Evolutionary conservation across 2,888 invertebrate species (phyloP).

Genomic region (Eupsilia transversa): DNA sequence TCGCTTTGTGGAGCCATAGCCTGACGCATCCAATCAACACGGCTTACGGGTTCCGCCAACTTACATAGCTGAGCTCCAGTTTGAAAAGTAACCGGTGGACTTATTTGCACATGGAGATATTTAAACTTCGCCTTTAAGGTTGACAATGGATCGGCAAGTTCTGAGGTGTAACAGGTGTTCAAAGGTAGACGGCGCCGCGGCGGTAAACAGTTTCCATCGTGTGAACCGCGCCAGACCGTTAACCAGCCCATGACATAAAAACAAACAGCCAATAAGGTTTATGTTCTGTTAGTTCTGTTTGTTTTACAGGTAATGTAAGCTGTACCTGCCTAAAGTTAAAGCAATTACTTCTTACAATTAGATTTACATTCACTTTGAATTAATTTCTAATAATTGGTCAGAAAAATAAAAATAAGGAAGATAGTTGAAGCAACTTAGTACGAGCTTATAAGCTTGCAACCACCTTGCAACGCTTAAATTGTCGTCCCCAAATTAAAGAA

Average conservation of each 20-base stretch:
- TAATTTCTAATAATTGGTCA: neutral
- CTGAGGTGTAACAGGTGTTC: conserved; percentile 25
- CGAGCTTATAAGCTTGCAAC: neutral
- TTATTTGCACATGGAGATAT: neutral
- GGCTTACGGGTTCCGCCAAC: neutral
- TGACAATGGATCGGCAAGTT: neutral
- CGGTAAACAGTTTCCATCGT: conserved; percentile 8
- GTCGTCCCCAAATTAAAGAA: neutral
- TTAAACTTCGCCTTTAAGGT: neutral
- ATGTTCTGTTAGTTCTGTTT: neutral
- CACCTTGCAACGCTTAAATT: neutral
- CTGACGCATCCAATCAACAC: neutral
- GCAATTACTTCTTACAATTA: neutral
- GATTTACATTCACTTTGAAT: neutral
- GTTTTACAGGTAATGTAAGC: neutral
- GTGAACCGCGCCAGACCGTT: conserved; percentile 9
- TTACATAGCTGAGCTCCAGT: neutral
- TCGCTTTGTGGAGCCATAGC: neutral
- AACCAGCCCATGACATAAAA: conserved; percentile 25
- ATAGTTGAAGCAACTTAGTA: neutral
- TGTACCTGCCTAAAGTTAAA: conserved; percentile 4
- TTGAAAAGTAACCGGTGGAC: neutral
- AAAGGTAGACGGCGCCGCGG: neutral
- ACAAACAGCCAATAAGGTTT: conserved; percentile 32
- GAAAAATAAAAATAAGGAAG: neutral